A percentile compares a stretch with the other conserved stretches of the same genome.
These are phyloP conservation scores for Galerucella pusilla DNA, from an alignment of 2,888 invertebrate species.

Conservation along the genomic window DNA sequence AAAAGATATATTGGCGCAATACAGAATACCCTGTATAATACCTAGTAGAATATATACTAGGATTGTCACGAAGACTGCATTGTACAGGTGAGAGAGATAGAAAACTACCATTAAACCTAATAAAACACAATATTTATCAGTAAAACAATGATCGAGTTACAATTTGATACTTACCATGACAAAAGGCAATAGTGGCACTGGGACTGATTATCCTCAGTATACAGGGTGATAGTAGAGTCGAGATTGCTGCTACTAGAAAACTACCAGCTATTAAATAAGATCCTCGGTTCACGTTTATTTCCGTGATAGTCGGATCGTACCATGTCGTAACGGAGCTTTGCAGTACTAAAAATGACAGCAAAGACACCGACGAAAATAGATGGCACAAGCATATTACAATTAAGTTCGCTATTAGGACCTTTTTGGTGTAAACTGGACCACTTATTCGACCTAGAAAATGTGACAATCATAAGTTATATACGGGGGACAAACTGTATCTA, in stretches of 20 bases:
- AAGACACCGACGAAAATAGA: conserved; percentile 73
- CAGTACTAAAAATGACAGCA: conserved; percentile 71
- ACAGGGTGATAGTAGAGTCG: conserved; percentile 67
- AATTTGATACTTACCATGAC: conserved; percentile 47
- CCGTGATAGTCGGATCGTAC: conserved; percentile 59
- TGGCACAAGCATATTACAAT: conserved; percentile 71
- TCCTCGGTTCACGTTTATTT: conserved; percentile 62
- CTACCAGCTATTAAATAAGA: conserved; percentile 73
- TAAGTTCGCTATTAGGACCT: conserved; percentile 67
- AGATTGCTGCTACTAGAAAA: conserved; percentile 72
- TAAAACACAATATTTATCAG: conserved; percentile 2
- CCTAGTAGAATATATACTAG: conserved; percentile 71
- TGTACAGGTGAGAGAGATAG: conserved; percentile 69
- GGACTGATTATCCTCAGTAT: conserved; percentile 44
- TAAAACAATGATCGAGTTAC: neutral
- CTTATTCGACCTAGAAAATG: conserved; percentile 42
- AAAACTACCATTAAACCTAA: conserved; percentile 66
- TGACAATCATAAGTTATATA: neutral
- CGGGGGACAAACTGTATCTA: too few species aligned
- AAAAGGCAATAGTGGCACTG: conserved; percentile 43
- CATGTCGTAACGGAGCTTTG: conserved; percentile 68
- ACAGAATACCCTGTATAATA: conserved; percentile 66
- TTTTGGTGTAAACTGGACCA: conserved; percentile 67
- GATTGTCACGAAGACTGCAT: conserved; percentile 70
- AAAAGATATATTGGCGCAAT: conserved; percentile 60